These are phyloP conservation scores for Lineus longissimus DNA, from an alignment of 1,140 invertebrate species.

Conservation along the genomic window DNA sequence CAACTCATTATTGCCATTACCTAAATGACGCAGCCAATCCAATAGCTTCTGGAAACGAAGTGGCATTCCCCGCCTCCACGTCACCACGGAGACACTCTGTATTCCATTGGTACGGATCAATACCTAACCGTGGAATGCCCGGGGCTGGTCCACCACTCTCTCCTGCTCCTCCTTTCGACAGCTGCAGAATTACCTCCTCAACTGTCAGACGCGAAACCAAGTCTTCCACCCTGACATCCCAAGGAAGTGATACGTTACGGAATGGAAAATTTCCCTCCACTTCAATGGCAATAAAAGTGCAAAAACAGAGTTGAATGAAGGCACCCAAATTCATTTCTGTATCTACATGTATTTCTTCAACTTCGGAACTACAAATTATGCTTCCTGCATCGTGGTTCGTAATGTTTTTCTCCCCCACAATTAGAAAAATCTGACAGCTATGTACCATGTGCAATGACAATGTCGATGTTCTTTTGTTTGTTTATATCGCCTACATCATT, in stretches of 20 bases:
- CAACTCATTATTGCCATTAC: too few species aligned
- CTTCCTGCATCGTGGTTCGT: too few species aligned
- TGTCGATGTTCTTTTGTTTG: too few species aligned
- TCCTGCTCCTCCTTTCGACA: constrained; percentile 38
- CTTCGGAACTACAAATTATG: too few species aligned
- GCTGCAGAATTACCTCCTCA: constrained; percentile 41
- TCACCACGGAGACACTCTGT: constrained; percentile 44
- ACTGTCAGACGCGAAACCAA: constrained; percentile 36
- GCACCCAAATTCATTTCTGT: not conserved
- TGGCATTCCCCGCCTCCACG: constrained; percentile 34
- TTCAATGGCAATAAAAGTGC: not conserved
- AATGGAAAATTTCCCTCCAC: constrained; percentile 30
- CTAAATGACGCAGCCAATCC: constrained; percentile 45
- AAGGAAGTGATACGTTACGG: constrained; percentile 35
- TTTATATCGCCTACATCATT: too few species aligned
- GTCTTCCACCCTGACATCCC: constrained; percentile 45
- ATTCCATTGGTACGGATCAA: constrained; percentile 43
- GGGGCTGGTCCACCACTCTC: constrained; percentile 32
- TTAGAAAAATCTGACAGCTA: too few species aligned
- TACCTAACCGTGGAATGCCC: constrained; percentile 36
- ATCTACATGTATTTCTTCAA: too few species aligned
- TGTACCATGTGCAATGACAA: too few species aligned
- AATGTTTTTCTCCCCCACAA: too few species aligned
- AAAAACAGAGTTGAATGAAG: too few species aligned
- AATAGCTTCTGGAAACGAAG: constrained; percentile 45